These are phyloP conservation scores for Augochlora pura DNA, from an alignment of 1,140 invertebrate species.

Conservation along the genomic window DNA sequence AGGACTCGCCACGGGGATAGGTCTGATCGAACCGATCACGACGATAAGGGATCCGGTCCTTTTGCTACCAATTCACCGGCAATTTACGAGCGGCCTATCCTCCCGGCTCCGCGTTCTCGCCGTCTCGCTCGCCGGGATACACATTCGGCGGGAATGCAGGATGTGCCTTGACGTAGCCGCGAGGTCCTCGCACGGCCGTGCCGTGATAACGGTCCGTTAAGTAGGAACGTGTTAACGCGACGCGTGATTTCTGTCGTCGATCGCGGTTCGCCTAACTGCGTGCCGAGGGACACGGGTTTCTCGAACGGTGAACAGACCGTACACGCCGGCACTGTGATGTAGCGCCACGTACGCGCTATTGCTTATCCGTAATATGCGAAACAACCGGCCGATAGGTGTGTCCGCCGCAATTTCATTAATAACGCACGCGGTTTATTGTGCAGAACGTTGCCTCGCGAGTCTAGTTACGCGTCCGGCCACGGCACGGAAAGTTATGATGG, in stretches of 20 bases:
- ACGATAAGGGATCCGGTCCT: conserved; percentile 31
- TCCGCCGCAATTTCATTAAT: too few relatives aligned
- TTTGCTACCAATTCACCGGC: conserved; percentile 44
- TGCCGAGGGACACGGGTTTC: background rate
- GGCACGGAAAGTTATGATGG: too few relatives aligned
- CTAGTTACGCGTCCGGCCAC: too few relatives aligned
- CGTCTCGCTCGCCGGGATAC: conserved; percentile 14
- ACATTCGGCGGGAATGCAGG: conserved; percentile 45
- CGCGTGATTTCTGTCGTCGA: conserved; percentile 65
- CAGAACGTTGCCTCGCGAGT: too few relatives aligned
- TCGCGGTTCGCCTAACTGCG: conserved; percentile 46
- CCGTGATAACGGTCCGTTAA: conserved; percentile 70
- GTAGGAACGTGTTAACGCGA: conserved; percentile 69
- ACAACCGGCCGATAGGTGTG: too few relatives aligned
- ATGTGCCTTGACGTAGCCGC: conserved; percentile 50
- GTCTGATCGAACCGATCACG: conserved; percentile 22
- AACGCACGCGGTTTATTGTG: too few relatives aligned
- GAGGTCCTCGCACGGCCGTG: conserved; percentile 46
- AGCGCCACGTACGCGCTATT: too few relatives aligned
- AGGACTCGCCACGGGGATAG: conserved; percentile 8
- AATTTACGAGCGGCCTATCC: conserved; percentile 45
- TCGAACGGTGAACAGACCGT: background rate
- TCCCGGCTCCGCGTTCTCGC: background rate
- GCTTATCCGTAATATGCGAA: too few relatives aligned
- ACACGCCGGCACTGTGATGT: background rate